Conservation (phyloP, 2,888 invertebrate species). For the Caenorhabditis sp. region DNA sequence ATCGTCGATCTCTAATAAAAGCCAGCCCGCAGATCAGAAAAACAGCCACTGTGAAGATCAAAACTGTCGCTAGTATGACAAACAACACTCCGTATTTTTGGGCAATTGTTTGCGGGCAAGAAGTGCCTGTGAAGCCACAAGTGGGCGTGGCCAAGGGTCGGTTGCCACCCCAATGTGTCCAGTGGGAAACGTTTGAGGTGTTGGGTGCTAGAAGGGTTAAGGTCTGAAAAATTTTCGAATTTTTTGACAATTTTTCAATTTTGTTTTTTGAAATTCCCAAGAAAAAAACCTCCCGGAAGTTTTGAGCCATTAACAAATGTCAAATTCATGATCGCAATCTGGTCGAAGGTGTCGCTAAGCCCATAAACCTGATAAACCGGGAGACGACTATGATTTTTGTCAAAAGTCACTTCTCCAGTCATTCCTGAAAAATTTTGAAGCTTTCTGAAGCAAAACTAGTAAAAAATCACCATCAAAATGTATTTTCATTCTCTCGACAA, state of each 20-base stretch:
- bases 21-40: conserved; percentile 7
- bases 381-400: conserved; percentile 19
- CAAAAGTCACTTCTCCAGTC: conserved; percentile 38
- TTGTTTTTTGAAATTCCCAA: conserved; percentile 3
- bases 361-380: conserved; percentile 42
- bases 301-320: conserved; percentile 18
- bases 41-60: conserved; percentile 9
- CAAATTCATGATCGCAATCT: conserved; percentile 28
- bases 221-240: no score
- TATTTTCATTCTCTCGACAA: conserved; percentile 12
- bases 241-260: not conserved
- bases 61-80: conserved; percentile 17
- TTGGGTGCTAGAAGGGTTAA: conserved; percentile 7
- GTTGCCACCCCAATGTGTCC: conserved; percentile 19
- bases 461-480: conserved; percentile 6
- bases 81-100: conserved; percentile 37
- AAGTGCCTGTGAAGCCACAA: conserved; percentile 44
- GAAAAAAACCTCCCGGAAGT: conserved; percentile 12
- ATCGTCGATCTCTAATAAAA: conserved; percentile 8
- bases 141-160: conserved; percentile 35
- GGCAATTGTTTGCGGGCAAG: conserved; percentile 35
- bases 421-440: conserved; percentile 22
- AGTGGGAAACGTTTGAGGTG: conserved; percentile 7
- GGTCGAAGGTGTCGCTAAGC: conserved; percentile 24
- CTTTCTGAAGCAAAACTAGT: conserved; percentile 4